Percentiles rank a stretch among this genome's conserved stretches.
Conservation (phyloP, 2,797 vertebrate genomes). For the Myotis vivesi region DNA sequence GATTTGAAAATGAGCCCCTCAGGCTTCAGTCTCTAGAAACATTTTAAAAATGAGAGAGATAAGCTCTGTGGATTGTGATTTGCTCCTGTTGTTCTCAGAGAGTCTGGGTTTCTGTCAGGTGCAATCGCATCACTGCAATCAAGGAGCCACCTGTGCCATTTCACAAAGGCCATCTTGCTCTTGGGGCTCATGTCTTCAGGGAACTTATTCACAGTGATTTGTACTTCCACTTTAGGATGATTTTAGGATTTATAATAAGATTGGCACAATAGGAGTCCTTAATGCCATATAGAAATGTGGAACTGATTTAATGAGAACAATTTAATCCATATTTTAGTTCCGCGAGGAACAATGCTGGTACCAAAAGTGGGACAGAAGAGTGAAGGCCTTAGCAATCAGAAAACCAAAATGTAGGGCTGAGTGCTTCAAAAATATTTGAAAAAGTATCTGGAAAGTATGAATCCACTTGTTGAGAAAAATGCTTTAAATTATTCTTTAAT, state of each 20-base stretch:
- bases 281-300: not conserved
- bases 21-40: constrained; percentile 9
- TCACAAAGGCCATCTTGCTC: not conserved
- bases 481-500: not conserved
- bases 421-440: constrained; percentile 14
- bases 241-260: constrained; percentile 58
- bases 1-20: not conserved
- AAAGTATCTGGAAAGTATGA: not conserved
- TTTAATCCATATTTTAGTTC: constrained; percentile 23
- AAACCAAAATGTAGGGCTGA: not conserved
- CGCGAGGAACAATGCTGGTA: not conserved
- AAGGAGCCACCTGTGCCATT: not conserved
- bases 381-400: constrained; percentile 8
- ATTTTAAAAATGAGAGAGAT: not conserved
- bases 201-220: constrained; percentile 12
- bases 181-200: not conserved
- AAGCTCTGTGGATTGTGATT: not conserved
- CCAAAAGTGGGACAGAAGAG: not conserved
- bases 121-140: not conserved
- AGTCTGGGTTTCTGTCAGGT: not conserved
- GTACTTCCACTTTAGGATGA: not conserved
- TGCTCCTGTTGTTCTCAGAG: not conserved
- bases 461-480: constrained; percentile 8
- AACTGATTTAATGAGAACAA: not conserved
- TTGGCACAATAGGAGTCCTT: not conserved